phyloP scores from a whole-genome alignment of 2,797 vertebrate genomes.

The Sebastes goodei region DNA sequence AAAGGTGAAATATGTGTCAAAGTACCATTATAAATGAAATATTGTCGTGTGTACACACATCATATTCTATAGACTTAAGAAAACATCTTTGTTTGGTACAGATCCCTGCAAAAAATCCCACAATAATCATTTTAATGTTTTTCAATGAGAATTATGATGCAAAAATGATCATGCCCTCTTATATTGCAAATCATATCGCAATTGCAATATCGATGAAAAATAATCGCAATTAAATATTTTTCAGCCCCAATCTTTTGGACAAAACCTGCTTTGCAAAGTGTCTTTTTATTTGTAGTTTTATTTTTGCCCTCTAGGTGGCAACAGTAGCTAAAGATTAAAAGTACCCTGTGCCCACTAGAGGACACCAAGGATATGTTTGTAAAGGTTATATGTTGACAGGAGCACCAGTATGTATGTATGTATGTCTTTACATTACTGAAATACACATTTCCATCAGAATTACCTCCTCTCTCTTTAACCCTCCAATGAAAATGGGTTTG shows the following conservation, averaged over 20 bases:
- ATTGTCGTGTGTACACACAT: too few relatives aligned
- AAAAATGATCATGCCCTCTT: too few relatives aligned
- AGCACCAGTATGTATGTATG: background rate
- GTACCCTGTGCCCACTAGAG: constrained; percentile 39
- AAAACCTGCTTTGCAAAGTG: background rate
- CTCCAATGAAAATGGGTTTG: constrained; percentile 28
- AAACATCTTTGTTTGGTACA: too few relatives aligned
- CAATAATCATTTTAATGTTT: too few relatives aligned
- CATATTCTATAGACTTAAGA: too few relatives aligned
- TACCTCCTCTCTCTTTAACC: constrained; percentile 39
- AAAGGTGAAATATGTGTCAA: too few relatives aligned
- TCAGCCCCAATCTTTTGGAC: background rate
- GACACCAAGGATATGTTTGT: constrained; percentile 3
- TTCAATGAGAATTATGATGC: too few relatives aligned
- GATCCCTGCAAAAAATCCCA: too few relatives aligned
- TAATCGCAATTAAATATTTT: too few relatives aligned
- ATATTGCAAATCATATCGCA: too few relatives aligned
- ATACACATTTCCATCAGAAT: constrained; percentile 45
- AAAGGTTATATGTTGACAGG: background rate
- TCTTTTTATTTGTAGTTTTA: constrained; percentile 19
- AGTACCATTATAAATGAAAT: too few relatives aligned
- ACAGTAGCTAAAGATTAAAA: constrained; percentile 18
- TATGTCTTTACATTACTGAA: constrained; percentile 35
- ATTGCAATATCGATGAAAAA: too few relatives aligned
- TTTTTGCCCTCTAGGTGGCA: constrained; percentile 58